Percentiles rank a stretch among this genome's conserved stretches.
Conservation (phyloP, 2,888 invertebrate species). For the Pristionchus fissidentatus region DNA sequence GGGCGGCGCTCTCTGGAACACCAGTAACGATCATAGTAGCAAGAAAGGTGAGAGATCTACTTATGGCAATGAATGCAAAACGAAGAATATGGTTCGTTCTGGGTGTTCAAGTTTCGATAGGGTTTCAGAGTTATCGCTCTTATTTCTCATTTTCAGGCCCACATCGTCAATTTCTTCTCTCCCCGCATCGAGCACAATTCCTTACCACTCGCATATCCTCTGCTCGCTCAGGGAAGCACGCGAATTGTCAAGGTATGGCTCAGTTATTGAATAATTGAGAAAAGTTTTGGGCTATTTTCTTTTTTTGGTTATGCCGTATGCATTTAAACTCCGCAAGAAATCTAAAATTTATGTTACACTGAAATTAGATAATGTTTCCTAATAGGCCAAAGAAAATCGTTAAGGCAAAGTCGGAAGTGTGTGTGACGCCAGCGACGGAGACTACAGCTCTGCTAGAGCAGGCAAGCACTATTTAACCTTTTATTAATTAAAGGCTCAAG, state of each 20-base stretch:
- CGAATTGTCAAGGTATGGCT: slow-evolving; percentile 67
- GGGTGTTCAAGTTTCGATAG: slow-evolving; percentile 50
- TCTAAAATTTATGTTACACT: no score
- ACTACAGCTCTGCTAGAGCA: slow-evolving; percentile 50
- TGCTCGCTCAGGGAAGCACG: slow-evolving; percentile 68
- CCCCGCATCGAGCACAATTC: slow-evolving; percentile 48
- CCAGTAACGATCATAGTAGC: slow-evolving; percentile 65
- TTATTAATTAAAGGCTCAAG: background rate
- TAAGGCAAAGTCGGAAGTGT: slow-evolving; percentile 74
- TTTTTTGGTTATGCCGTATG: no score
- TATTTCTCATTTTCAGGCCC: slow-evolving; percentile 40
- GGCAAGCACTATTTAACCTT: slow-evolving; percentile 7
- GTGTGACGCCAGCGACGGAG: slow-evolving; percentile 49
- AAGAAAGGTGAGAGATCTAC: slow-evolving; percentile 51
- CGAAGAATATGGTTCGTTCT: slow-evolving; percentile 52
- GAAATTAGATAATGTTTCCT: no score
- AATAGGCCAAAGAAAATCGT: background rate
- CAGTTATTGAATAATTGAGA: background rate
- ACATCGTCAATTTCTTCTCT: slow-evolving; percentile 38
- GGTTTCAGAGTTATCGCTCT: background rate
- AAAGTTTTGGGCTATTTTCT: background rate
- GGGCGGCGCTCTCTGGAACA: slow-evolving; percentile 67
- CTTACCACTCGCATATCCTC: slow-evolving; percentile 70
- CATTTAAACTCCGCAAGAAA: no score
- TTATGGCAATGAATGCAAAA: background rate